Conservation (phyloP, 2,888 invertebrate genomes). For the Bembecia ichneumoniformis region DNA sequence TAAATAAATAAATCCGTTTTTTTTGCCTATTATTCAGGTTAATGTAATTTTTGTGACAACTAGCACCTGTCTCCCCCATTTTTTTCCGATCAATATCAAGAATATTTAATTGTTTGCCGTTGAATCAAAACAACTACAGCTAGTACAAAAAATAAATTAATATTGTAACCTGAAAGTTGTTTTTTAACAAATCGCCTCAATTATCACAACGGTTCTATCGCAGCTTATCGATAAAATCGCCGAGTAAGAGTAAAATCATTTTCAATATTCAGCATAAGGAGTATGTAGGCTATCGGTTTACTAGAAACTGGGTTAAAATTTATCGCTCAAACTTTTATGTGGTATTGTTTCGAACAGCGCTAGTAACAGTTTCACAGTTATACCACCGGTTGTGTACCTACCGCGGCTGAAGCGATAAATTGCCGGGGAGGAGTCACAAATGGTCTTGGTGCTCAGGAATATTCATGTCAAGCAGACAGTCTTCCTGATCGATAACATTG, state of each 20-base stretch:
- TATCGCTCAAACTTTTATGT: constrained; percentile 52
- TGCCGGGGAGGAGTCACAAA: constrained; percentile 24
- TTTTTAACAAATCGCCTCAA: too few species aligned
- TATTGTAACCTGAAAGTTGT: too few species aligned
- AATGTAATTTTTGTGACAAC: too few species aligned
- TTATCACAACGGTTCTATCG: too few species aligned
- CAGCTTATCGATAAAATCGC: neutral
- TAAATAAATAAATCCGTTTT: too few species aligned
- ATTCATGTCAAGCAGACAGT: constrained; percentile 9
- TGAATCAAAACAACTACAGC: too few species aligned
- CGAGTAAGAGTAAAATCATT: neutral
- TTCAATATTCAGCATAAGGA: constrained; percentile 7
- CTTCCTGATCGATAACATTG: constrained; percentile 10
- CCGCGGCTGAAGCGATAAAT: constrained; percentile 14
- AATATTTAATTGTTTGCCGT: too few species aligned
- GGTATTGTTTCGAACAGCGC: constrained; percentile 47
- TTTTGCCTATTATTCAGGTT: too few species aligned
- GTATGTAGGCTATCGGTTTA: constrained; percentile 55
- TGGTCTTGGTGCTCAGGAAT: constrained; percentile 12
- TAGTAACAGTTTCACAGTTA: constrained; percentile 33
- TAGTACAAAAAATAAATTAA: too few species aligned
- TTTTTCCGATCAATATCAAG: too few species aligned
- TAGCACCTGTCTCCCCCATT: too few species aligned
- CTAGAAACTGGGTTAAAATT: constrained; percentile 41
- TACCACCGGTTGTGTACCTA: neutral